Conservation (phyloP, 2,888 invertebrate genomes). For the Sylvicola cinctus region DNA sequence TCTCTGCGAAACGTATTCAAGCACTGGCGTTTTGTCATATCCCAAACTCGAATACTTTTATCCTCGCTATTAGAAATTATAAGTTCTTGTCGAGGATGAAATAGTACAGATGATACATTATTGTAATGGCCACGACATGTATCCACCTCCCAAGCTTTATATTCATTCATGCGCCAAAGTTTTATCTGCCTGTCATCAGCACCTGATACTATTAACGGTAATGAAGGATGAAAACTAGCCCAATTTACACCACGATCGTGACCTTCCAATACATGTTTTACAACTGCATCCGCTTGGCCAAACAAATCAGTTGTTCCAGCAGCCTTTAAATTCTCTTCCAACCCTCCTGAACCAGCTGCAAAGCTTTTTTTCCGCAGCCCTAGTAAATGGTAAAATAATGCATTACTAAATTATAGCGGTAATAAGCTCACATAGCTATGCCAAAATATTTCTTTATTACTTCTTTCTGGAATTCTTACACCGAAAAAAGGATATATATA, state of each 20-base stretch:
- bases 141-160: constrained; percentile 99
- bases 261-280: constrained; percentile 77
- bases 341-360: constrained; percentile 80
- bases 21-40: constrained; percentile 86
- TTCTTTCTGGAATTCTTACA: too few species aligned
- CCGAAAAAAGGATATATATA: too few species aligned
- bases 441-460: too few species aligned
- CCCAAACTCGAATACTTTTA: constrained; percentile 96
- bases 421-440: too few species aligned
- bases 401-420: too few species aligned
- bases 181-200: constrained; percentile 98
- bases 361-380: constrained; percentile 91
- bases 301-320: constrained; percentile 81
- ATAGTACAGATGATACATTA: constrained; percentile 93
- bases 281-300: constrained; percentile 82
- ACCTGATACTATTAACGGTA: constrained; percentile 90
- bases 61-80: constrained; percentile 96
- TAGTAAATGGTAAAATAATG: too few species aligned
- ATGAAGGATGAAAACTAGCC: constrained; percentile 88
- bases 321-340: constrained; percentile 71
- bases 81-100: constrained; percentile 92
- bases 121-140: constrained; percentile 99
- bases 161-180: constrained; percentile 96
- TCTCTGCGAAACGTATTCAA: constrained; percentile 85
- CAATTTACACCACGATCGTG: constrained; percentile 98